phyloP scores from a whole-genome alignment of 2,797 vertebrate species.

The Siniperca undulata region DNA sequence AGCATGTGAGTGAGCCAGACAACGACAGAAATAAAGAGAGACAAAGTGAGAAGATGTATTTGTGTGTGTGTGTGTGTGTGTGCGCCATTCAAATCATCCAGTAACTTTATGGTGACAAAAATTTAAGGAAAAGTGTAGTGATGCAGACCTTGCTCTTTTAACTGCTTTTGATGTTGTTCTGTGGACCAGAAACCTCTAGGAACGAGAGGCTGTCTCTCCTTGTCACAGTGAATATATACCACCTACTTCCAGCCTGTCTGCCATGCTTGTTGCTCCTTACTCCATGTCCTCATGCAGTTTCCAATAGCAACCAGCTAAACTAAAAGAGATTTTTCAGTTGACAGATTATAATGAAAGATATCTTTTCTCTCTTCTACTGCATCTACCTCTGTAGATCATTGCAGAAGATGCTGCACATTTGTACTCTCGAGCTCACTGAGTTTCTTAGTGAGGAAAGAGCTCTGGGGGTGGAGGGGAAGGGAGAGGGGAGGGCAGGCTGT shows the following conservation, averaged over 20 bases:
- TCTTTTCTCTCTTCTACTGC: constrained; percentile 63
- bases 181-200: constrained; percentile 60
- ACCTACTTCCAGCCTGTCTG: constrained; percentile 68
- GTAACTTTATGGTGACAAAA: constrained; percentile 43
- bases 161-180: constrained; percentile 60
- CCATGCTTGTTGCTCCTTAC: constrained; percentile 69
- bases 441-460: constrained; percentile 61
- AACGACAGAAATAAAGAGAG: constrained; percentile 32
- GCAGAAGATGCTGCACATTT: constrained; percentile 73
- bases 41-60: constrained; percentile 33
- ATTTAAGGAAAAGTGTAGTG: constrained; percentile 31
- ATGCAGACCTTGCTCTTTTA: constrained; percentile 43
- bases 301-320: constrained; percentile 82
- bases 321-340: constrained; percentile 74
- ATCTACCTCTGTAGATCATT: constrained; percentile 73
- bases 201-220: constrained; percentile 64
- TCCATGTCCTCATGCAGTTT: constrained; percentile 76
- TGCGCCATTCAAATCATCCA: constrained; percentile 25
- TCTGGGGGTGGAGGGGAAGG: constrained; percentile 39
- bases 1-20: constrained; percentile 40
- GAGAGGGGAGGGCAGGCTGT: constrained; percentile 65
- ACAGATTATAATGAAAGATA: constrained; percentile 79
- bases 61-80: not conserved
- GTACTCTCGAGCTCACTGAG: constrained; percentile 58
- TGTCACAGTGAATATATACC: constrained; percentile 72